A percentile compares a stretch with the other conserved stretches of the same genome.
These are phyloP conservation scores for Podabrus alpinus DNA, from an alignment of 2,888 invertebrate genomes.

Conservation along the genomic window DNA sequence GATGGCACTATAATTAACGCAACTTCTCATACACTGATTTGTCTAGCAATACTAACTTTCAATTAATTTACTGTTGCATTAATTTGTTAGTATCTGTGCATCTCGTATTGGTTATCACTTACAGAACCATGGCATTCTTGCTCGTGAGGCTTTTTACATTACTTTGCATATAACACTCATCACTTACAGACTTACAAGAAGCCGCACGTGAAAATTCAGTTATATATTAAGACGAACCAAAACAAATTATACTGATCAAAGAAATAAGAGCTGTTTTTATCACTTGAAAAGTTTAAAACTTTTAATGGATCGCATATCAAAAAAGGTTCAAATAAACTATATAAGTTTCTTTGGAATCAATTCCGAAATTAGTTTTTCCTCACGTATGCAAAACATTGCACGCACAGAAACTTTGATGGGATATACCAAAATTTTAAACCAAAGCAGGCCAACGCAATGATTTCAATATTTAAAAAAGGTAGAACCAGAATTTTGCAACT, in stretches of 20 bases:
- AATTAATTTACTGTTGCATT: slow-evolving; percentile 28
- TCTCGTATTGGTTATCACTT: slow-evolving; percentile 21
- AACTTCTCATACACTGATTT: slow-evolving; percentile 29
- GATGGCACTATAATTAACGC: slow-evolving; percentile 16
- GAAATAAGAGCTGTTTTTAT: background rate
- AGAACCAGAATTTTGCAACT: no score
- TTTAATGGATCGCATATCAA: background rate
- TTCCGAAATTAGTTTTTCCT: no score
- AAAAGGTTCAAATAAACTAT: no score
- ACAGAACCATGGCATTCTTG: slow-evolving; percentile 11
- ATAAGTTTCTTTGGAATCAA: no score
- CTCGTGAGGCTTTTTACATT: background rate
- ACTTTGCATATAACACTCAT: background rate
- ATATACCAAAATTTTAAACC: no score
- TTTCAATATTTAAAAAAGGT: no score
- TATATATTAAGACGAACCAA: background rate
- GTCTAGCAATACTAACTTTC: slow-evolving; percentile 20
- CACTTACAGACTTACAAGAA: background rate
- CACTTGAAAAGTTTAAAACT: background rate
- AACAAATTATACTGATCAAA: background rate
- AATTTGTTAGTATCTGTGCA: slow-evolving; percentile 21
- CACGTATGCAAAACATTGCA: no score
- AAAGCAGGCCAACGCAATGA: no score
- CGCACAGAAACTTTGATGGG: no score
- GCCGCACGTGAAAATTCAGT: background rate